Evolutionary conservation across 2,113 vertebrate species (phyloP).

Genomic region (Ailurus styani): DNA sequence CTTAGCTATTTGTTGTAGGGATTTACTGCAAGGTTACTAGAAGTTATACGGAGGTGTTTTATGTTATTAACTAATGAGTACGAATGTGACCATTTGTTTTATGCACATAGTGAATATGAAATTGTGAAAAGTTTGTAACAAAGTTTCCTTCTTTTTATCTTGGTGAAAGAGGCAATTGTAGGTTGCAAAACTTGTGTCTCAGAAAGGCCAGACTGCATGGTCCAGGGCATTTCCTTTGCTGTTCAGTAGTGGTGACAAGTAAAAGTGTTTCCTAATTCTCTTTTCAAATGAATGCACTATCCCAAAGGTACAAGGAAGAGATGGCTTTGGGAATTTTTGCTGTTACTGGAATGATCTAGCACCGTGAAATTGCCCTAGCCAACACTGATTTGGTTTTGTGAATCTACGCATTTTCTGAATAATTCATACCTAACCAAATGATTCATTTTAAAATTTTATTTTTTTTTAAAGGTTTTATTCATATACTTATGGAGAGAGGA

Average conservation of each 20-base stretch:
- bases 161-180: background rate
- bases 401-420: background rate
- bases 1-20: background rate
- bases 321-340: background rate
- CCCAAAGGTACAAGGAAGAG: background rate
- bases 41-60: background rate
- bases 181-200: background rate
- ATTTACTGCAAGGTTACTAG: background rate
- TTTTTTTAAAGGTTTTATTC: background rate
- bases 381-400: background rate
- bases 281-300: background rate
- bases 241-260: background rate
- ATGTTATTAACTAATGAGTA: background rate
- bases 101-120: background rate
- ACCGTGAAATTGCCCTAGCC: background rate
- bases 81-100: background rate
- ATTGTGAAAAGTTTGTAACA: background rate
- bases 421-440: background rate
- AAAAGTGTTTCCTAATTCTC: background rate
- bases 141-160: background rate
- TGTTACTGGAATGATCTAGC: background rate
- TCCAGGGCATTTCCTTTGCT: background rate
- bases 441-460: background rate
- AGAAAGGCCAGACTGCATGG: background rate
- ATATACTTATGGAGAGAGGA: background rate